These are phyloP conservation scores for Halcyon malimbica DNA, from an alignment of 2,113 vertebrate genomes.

Conservation along the genomic window DNA sequence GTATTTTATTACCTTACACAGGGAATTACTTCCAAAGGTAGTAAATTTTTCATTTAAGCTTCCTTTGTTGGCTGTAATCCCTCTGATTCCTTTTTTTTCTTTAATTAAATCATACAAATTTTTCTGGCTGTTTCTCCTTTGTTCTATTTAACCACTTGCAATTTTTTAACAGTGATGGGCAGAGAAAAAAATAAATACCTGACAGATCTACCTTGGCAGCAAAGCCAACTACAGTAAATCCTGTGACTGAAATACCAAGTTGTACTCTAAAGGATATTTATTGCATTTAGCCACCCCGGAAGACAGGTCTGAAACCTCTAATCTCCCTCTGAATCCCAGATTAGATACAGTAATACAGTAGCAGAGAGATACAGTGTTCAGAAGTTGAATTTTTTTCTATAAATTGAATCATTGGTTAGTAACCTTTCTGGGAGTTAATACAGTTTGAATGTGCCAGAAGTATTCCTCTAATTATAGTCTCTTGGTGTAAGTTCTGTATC, in stretches of 20 bases:
- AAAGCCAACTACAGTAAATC: slow-evolving; percentile 30
- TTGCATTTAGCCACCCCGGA: neutral
- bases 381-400: neutral
- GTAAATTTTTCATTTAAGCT: slow-evolving; percentile 48
- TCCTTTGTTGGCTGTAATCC: slow-evolving; percentile 27
- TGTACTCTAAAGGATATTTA: slow-evolving; percentile 22
- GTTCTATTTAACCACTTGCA: slow-evolving; percentile 25
- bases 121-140: slow-evolving; percentile 33
- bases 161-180: neutral
- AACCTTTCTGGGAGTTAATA: neutral
- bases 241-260: neutral
- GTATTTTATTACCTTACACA: slow-evolving; percentile 36
- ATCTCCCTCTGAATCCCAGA: slow-evolving; percentile 21
- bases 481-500: neutral
- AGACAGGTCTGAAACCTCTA: slow-evolving; percentile 19
- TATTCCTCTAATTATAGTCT: neutral
- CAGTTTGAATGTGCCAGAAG: neutral
- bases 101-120: slow-evolving; percentile 48
- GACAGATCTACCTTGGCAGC: slow-evolving; percentile 18
- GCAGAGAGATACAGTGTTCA: neutral
- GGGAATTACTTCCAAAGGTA: neutral
- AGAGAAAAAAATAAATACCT: slow-evolving; percentile 17
- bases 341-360: neutral
- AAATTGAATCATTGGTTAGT: neutral
- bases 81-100: slow-evolving; percentile 25